Conservation (phyloP, 2,113 vertebrate species). For the Ciconia boyciana region DNA sequence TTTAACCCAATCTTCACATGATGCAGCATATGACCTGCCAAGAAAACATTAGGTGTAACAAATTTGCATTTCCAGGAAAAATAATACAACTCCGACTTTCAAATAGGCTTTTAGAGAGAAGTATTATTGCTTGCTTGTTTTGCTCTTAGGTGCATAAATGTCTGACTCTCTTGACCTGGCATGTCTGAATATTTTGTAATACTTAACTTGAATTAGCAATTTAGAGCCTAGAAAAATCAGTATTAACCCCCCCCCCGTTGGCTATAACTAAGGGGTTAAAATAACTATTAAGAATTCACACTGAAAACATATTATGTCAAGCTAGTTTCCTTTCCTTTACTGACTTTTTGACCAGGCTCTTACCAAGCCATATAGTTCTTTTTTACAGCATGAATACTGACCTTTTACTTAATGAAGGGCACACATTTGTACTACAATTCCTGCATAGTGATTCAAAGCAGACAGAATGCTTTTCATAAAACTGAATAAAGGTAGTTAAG, state of each 20-base stretch:
- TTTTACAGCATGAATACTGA: neutral
- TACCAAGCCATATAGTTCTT: neutral
- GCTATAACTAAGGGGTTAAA: constrained; percentile 59
- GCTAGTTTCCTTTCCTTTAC: neutral
- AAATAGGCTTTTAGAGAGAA: constrained; percentile 62
- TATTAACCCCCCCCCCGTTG: constrained; percentile 23
- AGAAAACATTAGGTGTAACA: constrained; percentile 64
- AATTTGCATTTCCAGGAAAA: constrained; percentile 62
- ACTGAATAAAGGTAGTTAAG: neutral
- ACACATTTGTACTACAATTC: neutral
- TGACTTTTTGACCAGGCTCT: constrained; percentile 22
- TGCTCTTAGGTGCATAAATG: constrained; percentile 67
- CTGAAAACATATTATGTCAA: constrained; percentile 31
- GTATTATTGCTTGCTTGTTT: constrained; percentile 68
- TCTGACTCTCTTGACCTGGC: constrained; percentile 72
- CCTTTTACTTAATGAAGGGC: neutral
- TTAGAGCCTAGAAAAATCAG: constrained; percentile 65
- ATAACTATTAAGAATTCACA: constrained; percentile 58
- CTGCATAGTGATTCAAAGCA: neutral
- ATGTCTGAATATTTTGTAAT: constrained; percentile 78
- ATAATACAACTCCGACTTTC: constrained; percentile 64
- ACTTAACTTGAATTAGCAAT: constrained; percentile 76
- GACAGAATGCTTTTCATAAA: neutral
- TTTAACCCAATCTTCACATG: constrained; percentile 94
- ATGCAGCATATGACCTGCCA: constrained; percentile 95